Conservation (phyloP, 2,888 invertebrate species). For the Melieria crassipennis region DNA sequence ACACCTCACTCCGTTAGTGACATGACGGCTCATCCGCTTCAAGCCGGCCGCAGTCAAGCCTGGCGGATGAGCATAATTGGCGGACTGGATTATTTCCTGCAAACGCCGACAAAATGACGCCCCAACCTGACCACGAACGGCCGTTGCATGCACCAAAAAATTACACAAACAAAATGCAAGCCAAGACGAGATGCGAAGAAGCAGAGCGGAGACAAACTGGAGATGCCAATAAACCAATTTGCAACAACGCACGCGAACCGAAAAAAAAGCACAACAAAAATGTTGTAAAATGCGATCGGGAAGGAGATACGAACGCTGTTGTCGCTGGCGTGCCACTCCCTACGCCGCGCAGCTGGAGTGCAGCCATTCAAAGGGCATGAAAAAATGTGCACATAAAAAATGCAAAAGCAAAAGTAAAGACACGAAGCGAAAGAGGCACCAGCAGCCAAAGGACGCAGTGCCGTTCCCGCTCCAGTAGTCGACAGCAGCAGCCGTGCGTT, state of each 20-base stretch:
- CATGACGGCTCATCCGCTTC: too few relatives aligned
- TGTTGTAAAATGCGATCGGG: background rate
- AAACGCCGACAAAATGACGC: too few relatives aligned
- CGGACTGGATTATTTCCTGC: too few relatives aligned
- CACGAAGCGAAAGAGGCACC: conserved; percentile 1
- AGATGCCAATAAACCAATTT: conserved; percentile 32
- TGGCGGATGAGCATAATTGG: too few relatives aligned
- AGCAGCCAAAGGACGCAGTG: background rate
- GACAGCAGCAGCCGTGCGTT: background rate
- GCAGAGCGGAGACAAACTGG: background rate
- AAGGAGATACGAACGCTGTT: conserved; percentile 8
- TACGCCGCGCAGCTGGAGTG: conserved; percentile 7
- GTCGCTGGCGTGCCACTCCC: conserved; percentile 3
- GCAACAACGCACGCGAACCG: conserved; percentile 1
- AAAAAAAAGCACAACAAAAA: background rate
- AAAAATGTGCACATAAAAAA: conserved; percentile 19
- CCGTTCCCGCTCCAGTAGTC: background rate
- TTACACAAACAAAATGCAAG: too few relatives aligned
- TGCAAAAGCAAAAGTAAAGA: conserved; percentile 16
- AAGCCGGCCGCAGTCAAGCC: too few relatives aligned
- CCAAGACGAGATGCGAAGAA: too few relatives aligned
- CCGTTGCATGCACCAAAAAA: too few relatives aligned
- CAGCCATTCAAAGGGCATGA: background rate
- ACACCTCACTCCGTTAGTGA: too few relatives aligned
- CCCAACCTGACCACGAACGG: too few relatives aligned